Evolutionary conservation across 2,888 invertebrate species (phyloP), one percentile per base, ranked within the genome.

Genomic region (Nebria salina): DNA sequence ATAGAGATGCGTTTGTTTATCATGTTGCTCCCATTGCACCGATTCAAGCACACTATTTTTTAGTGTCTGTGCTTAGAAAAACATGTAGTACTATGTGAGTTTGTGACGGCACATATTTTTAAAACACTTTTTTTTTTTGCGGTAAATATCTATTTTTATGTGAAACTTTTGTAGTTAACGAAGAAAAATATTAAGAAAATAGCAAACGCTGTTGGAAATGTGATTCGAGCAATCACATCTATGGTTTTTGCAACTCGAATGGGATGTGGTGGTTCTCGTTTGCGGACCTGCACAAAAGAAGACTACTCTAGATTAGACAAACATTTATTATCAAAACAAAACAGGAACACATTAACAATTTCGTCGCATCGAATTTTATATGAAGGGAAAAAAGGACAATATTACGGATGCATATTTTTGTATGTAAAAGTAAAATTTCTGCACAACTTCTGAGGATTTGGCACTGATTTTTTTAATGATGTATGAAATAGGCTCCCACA

Each of bases 101-200:
- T 20, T 70, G 41, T 41, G 72, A 34, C 41, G 54, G 54, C 54
- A 54, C 54, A 54, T 54, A 65, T 15, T 76, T 68, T 72, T 54
- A 54, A 54, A 8, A 54, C 54, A 82, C 76, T 42, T 76, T 66
- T 82, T 85, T 87, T 83, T 20, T 20, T 20, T 87, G 86, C 83
- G 87, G 54, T 54, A 54, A 54, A 13, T 54, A 54, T 34, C 34
- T 34, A 34, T 54, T 11, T 91, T 91, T 93, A 93, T 90, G 93
- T 92, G 89, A 94, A 95, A 90, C 95, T 95, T 90, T 96, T 96
- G 91, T 97, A 97, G 91, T 96, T 96, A 88, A 96, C 95, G 92
- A 97, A 97, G 93, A 97, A 97, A 92, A 97, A 97, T 89, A 96
- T 95, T 87, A 97, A 94, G 91, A 97, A 97, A 89, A 97, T 94